Evolutionary conservation across 2,113 vertebrate genomes (phyloP).

Genomic region (Bagarius yarrelli): DNA sequence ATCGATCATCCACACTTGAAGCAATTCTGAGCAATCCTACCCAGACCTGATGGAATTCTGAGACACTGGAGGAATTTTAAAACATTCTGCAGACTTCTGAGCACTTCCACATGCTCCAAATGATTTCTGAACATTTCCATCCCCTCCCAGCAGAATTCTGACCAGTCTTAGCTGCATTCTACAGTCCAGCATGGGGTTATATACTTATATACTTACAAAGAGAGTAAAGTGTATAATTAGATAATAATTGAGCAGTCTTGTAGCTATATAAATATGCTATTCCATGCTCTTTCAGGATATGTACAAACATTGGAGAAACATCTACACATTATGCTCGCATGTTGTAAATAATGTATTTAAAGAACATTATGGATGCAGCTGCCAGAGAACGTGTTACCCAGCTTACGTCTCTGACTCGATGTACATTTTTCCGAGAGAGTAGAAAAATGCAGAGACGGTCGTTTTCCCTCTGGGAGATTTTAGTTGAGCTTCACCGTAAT

Average conservation of each 20-base stretch:
- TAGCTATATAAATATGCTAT: too few relatives aligned
- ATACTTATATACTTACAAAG: too few relatives aligned
- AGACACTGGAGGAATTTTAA: background rate
- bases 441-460: slow-evolving; percentile 13
- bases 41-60: background rate
- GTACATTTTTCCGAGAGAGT: background rate
- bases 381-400: background rate
- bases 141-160: background rate
- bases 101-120: background rate
- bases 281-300: background rate
- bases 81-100: background rate
- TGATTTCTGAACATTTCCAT: background rate
- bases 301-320: background rate
- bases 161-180: background rate
- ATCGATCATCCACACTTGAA: background rate
- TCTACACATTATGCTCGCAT: background rate
- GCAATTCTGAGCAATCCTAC: background rate
- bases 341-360: background rate
- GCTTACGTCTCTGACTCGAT: background rate
- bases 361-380: background rate
- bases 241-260: too few relatives aligned
- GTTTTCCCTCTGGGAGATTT: slow-evolving; percentile 19
- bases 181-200: background rate
- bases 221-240: too few relatives aligned
- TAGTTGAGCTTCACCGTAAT: slow-evolving; percentile 27